phyloP scores from a whole-genome alignment of 2,888 invertebrate species.

The Rhorus exstirpatorius region DNA sequence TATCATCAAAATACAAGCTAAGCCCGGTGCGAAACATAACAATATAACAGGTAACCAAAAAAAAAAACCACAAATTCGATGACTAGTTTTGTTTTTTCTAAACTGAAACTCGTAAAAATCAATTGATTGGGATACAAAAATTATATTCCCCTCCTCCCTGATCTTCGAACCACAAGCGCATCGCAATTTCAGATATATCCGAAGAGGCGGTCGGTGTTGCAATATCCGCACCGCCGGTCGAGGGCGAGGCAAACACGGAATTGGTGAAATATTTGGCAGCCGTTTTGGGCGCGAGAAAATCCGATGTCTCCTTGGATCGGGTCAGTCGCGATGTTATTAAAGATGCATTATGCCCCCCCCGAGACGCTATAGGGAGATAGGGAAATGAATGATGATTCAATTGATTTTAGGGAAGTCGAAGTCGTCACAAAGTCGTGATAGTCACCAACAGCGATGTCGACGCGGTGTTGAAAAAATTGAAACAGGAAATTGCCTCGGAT shows the following conservation, averaged over 20 bases:
- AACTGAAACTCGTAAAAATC: too few relatives aligned
- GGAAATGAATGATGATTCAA: background rate
- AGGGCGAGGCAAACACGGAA: conserved; percentile 93
- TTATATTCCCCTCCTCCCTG: background rate
- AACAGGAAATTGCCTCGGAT: conserved; percentile 79
- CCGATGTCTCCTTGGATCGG: conserved; percentile 90
- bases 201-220: conserved; percentile 91
- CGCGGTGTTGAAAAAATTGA: conserved; percentile 85
- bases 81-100: too few relatives aligned
- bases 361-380: background rate
- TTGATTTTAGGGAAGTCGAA: conserved; percentile 87
- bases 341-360: too few relatives aligned
- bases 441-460: conserved; percentile 87
- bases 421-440: conserved; percentile 88
- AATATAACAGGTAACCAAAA: conserved; percentile 87
- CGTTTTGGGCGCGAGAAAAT: conserved; percentile 90
- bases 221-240: conserved; percentile 93
- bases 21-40: conserved; percentile 92
- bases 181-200: conserved; percentile 86
- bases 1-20: conserved; percentile 89
- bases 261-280: conserved; percentile 91
- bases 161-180: background rate
- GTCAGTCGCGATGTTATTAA: conserved; percentile 80
- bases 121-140: too few relatives aligned
- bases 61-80: too few relatives aligned